Evolutionary conservation across 2,113 vertebrate species (phyloP), one percentile per base, ranked within the genome.

Genomic region (Pithys albifrons): DNA sequence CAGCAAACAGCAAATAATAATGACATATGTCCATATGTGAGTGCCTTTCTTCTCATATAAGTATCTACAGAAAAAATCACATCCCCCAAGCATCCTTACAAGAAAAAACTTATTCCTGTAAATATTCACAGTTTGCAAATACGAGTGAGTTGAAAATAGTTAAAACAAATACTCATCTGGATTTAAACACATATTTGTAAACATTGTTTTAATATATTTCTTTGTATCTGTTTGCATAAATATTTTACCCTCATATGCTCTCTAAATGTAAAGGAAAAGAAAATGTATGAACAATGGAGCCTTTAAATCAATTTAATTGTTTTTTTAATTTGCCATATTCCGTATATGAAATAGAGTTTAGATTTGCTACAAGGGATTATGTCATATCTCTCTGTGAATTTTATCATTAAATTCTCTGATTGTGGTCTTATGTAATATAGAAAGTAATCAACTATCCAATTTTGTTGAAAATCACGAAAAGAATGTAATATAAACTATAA

Each of bases 401-500:
- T 87, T 89, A 71, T 62, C 48, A 72, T 94, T 83, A 67, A 39
- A 89, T 80, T 94, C 2, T 17, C 52, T 91, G 78, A 87, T 71
- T 91, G 72, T 81, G 84, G 45, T 71, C 71, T 94, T 94, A 95
- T 81, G 61, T 87, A 90, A 94, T 95, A 94, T 31, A 39, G 61
- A 95, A 97, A 96, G 65, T 75, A 97, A 91, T 82, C 61, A 92
- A 81, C 93, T 91, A 87, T 73, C 70, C 71, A 88, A 61, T 89
- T 96, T 96, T 94, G 71, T 86, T 91, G 80, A 92, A 97, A 97
- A 97, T 41, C 12, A 0, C 84, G 86, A 86, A 91, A 96, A 67
- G 61, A 82, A 81, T 97, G 96, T 94, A 97, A 96, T 93, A 93
- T 91, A 93, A 91, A 45, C 52, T 83, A n/a, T 66, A 61, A 83